These are phyloP conservation scores for Pentalonia nigronervosa DNA, from an alignment of 1,140 invertebrate species.

Conservation along the genomic window DNA sequence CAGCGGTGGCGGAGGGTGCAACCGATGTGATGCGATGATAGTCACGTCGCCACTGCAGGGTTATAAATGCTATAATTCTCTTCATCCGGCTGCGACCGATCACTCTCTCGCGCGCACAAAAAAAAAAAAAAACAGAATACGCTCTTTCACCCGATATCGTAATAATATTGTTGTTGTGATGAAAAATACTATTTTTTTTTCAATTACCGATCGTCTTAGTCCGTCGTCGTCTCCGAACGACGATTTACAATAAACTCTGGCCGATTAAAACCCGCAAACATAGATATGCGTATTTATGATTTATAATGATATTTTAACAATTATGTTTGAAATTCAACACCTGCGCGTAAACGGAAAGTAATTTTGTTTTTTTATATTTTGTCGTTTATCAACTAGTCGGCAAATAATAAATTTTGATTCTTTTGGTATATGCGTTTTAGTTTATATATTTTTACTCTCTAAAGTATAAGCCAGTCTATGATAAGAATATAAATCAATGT, in stretches of 20 bases:
- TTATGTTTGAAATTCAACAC: background rate
- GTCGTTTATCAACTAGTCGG: background rate
- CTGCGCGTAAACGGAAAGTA: too few relatives aligned
- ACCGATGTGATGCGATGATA: background rate
- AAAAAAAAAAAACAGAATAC: background rate
- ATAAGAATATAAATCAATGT: too few relatives aligned
- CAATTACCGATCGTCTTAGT: background rate
- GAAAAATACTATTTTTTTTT: background rate
- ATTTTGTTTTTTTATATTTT: background rate
- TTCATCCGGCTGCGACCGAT: background rate
- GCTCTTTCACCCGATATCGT: background rate
- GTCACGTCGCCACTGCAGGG: slow-evolving; percentile 13
- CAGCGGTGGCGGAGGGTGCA: background rate
- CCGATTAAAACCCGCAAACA: background rate
- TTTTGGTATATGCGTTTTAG: too few relatives aligned
- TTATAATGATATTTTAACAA: background rate
- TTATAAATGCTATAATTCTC: slow-evolving; percentile 6
- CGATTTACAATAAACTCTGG: background rate
- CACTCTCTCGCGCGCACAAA: background rate
- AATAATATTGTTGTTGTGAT: background rate
- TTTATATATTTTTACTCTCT: too few relatives aligned
- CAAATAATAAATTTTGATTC: background rate
- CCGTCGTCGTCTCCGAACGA: background rate
- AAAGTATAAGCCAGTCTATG: too few relatives aligned
- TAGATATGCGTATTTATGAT: background rate